Percentiles rank a stretch among this genome's conserved stretches.
These are phyloP conservation scores for Oreohelix idahoensis DNA, from an alignment of 1,140 invertebrate genomes.

Conservation along the genomic window DNA sequence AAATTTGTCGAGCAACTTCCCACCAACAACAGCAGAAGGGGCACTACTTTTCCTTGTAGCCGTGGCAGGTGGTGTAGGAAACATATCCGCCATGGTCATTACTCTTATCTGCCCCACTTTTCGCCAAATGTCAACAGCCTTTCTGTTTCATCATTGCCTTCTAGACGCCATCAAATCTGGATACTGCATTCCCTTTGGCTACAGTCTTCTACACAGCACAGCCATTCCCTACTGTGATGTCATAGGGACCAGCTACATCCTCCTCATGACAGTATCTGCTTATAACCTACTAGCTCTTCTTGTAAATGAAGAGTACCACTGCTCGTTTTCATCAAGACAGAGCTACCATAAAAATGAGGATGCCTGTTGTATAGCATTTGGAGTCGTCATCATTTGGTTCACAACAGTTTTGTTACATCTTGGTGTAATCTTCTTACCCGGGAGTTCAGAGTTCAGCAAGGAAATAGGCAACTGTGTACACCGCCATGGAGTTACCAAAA, in stretches of 20 bases:
- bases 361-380: constrained; percentile 87
- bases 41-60: constrained; percentile 85
- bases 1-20: constrained; percentile 9
- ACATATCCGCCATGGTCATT: constrained; percentile 84
- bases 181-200: constrained; percentile 69
- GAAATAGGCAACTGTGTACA: constrained; percentile 86
- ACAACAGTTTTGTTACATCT: constrained; percentile 87
- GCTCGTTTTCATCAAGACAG: constrained; percentile 76
- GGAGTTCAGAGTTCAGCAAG: constrained; percentile 56
- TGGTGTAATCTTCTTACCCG: constrained; percentile 84
- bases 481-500: constrained; percentile 82
- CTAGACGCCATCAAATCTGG: constrained; percentile 61
- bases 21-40: constrained; percentile 76
- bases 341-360: constrained; percentile 40
- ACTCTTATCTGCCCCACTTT: constrained; percentile 71
- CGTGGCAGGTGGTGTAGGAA: constrained; percentile 85
- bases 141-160: constrained; percentile 65
- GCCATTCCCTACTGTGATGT: constrained; percentile 89
- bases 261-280: constrained; percentile 91
- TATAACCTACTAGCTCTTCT: constrained; percentile 95
- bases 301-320: constrained; percentile 89
- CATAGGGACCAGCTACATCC: constrained; percentile 89
- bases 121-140: constrained; percentile 59
- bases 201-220: constrained; percentile 86
- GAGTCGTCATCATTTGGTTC: constrained; percentile 95